Percentiles rank a stretch among this genome's conserved stretches.
Conservation (phyloP, 2,797 vertebrate genomes). For the Ateles fusciceps region DNA sequence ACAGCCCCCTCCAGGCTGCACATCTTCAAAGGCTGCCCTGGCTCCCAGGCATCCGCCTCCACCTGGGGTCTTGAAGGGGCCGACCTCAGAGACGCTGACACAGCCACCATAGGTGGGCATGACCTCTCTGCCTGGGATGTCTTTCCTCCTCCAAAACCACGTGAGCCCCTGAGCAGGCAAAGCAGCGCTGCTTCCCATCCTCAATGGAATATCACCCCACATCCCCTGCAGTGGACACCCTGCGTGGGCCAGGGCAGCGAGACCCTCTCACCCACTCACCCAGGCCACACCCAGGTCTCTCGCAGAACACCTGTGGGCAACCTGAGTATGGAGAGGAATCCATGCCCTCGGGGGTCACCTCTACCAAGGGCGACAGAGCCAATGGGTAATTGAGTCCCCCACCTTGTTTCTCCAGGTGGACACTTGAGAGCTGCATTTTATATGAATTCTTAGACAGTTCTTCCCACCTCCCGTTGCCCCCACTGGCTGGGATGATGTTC, state of each 20-base stretch:
- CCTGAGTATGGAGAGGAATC: fast-evolving
- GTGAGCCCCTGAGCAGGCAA: not conserved
- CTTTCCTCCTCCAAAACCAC: not conserved
- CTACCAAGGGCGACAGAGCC: fast-evolving
- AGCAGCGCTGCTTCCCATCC: not conserved
- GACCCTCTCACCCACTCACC: not conserved
- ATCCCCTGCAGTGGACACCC: fast-evolving
- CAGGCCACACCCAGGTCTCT: not conserved
- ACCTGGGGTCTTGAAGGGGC: not conserved
- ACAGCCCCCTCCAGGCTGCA: fast-evolving
- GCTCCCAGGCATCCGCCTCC: not conserved
- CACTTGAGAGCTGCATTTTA: not conserved
- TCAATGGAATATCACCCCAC: fast-evolving
- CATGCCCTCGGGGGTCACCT: not conserved
- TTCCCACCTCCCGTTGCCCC: fast-evolving
- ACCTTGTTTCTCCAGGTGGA: not conserved
- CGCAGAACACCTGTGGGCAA: fast-evolving
- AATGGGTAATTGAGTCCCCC: fast-evolving
- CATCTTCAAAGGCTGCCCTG: not conserved
- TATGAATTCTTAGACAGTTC: not conserved
- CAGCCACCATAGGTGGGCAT: fast-evolving
- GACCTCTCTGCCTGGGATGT: not conserved
- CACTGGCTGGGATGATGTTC: not conserved
- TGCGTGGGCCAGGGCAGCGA: fast-evolving
- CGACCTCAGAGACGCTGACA: not conserved